Evolutionary conservation across 2,113 vertebrate genomes (phyloP).

Genomic region (Ailuropoda melanoleuca): DNA sequence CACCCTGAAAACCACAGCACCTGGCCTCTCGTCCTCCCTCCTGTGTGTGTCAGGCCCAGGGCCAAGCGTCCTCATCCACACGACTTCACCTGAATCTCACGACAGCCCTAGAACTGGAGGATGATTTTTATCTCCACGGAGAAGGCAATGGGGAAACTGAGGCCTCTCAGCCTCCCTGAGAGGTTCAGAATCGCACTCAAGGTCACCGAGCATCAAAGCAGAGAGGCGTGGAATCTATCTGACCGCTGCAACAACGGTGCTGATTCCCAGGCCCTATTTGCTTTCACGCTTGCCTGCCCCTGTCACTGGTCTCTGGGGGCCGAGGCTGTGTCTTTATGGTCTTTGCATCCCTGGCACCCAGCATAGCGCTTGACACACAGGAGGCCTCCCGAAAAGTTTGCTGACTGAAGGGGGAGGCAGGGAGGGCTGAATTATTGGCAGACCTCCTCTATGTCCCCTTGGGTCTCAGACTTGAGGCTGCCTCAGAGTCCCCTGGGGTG

Average conservation of each 20-base stretch:
- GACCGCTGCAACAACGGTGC: accelerated
- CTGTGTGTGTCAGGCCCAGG: background rate
- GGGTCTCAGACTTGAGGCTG: background rate
- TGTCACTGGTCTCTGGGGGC: accelerated
- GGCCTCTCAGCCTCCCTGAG: background rate
- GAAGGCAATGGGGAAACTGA: background rate
- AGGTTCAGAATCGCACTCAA: background rate
- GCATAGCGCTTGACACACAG: background rate
- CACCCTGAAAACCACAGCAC: background rate
- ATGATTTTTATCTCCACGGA: background rate
- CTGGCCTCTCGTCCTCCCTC: background rate
- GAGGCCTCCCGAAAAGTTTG: background rate
- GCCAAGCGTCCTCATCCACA: background rate
- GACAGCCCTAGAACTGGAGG: background rate
- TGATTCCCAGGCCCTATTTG: background rate
- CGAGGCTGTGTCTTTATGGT: background rate
- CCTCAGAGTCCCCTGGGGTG: background rate
- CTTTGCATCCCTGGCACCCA: background rate
- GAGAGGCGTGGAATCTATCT: background rate
- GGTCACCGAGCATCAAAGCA: background rate
- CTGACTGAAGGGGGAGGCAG: background rate
- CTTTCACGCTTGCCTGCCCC: background rate
- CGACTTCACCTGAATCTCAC: background rate
- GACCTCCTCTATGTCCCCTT: background rate
- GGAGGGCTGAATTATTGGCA: background rate